phyloP scores from a whole-genome alignment of 2,113 vertebrate genomes.

The Rhinichthys klamathensis region DNA sequence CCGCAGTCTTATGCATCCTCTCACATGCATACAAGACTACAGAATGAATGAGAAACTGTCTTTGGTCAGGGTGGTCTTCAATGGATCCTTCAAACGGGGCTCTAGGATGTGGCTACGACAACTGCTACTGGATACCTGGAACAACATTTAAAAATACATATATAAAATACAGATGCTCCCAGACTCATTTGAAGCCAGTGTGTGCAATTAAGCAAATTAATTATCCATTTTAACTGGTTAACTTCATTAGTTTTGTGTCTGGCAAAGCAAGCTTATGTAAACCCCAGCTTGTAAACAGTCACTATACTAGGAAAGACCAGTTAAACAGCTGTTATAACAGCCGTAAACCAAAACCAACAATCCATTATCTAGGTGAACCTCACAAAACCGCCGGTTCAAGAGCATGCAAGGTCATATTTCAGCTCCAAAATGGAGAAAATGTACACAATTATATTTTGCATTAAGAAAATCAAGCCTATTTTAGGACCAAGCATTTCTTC shows the following conservation, averaged over 20 bases:
- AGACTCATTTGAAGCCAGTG: neutral
- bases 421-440: neutral
- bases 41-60: neutral
- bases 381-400: neutral
- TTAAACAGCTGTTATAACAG: conserved; percentile 30
- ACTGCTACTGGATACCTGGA: conserved; percentile 1
- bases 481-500: neutral
- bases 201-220: neutral
- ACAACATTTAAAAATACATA: neutral
- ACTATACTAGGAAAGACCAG: neutral
- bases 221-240: neutral
- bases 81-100: neutral
- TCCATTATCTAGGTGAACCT: neutral
- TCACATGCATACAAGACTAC: neutral
- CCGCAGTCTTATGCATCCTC: neutral
- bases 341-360: conserved; percentile 10
- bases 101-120: neutral
- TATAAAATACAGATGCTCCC: neutral
- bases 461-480: neutral
- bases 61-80: conserved; percentile 4
- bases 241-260: conserved; percentile 24
- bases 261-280: neutral
- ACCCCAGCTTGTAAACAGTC: neutral
- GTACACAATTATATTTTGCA: neutral
- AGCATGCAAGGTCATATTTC: neutral